phyloP scores from a whole-genome alignment of 2,113 vertebrate species.

The Chinchilla lanigera region DNA sequence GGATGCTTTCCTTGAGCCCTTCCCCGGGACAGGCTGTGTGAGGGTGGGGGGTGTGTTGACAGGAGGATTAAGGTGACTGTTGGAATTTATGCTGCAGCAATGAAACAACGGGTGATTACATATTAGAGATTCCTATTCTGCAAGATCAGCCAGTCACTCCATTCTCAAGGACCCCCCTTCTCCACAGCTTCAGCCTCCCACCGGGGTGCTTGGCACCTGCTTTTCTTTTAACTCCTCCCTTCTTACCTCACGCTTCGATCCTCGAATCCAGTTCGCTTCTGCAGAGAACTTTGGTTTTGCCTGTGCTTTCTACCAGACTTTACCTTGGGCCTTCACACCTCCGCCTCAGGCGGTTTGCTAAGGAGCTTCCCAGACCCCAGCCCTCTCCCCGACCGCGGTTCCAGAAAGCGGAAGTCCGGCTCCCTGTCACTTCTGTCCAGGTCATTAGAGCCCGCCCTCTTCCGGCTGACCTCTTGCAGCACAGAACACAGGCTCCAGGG shows the following conservation, averaged over 20 bases:
- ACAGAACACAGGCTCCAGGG: not conserved
- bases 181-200: not conserved
- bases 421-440: not conserved
- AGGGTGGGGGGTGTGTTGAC: not conserved
- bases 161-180: not conserved
- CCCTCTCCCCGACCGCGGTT: not conserved
- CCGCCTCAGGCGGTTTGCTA: not conserved
- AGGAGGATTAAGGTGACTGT: not conserved
- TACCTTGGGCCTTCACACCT: not conserved
- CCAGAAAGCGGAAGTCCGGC: not conserved
- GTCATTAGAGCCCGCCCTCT: not conserved
- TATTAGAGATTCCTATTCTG: not conserved
- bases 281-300: not conserved
- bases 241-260: not conserved
- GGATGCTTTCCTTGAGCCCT: not conserved
- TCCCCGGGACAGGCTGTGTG: not conserved
- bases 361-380: not conserved
- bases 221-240: not conserved
- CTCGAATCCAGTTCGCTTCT: not conserved
- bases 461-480: not conserved
- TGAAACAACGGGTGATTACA: not conserved
- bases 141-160: not conserved
- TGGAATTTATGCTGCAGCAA: not conserved
- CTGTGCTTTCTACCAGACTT: not conserved
- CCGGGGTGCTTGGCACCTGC: not conserved